Conservation (phyloP, 2,888 invertebrate species). For the Isoperla grammatica region DNA sequence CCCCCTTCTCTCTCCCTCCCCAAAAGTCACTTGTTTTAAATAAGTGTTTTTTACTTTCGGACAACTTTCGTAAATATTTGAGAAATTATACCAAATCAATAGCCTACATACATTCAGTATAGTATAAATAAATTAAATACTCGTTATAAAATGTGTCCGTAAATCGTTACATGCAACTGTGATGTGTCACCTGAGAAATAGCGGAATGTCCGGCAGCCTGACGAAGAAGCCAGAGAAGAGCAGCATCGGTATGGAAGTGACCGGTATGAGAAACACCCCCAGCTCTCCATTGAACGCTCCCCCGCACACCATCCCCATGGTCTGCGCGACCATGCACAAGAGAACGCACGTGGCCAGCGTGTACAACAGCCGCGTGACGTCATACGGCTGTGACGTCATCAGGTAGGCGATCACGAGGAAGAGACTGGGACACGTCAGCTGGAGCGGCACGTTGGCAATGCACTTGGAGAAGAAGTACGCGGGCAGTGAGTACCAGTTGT, state of each 20-base stretch:
- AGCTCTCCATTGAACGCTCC: slow-evolving; percentile 60
- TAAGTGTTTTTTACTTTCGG: no score
- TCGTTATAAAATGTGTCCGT: no score
- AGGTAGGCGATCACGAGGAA: slow-evolving; percentile 70
- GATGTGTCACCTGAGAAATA: slow-evolving; percentile 51
- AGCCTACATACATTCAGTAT: no score
- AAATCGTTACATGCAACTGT: no score
- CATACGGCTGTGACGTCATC: slow-evolving; percentile 70
- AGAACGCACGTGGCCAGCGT: slow-evolving; percentile 62
- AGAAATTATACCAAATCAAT: no score
- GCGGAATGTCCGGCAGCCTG: slow-evolving; percentile 64
- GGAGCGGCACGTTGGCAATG: slow-evolving; percentile 66
- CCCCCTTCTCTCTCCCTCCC: no score
- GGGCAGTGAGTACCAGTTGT: slow-evolving; percentile 70
- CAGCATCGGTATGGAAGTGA: slow-evolving; percentile 61
- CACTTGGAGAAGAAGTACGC: slow-evolving; percentile 70
- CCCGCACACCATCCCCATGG: slow-evolving; percentile 68
- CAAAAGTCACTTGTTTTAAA: no score
- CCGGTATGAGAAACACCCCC: slow-evolving; percentile 49
- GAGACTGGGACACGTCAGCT: slow-evolving; percentile 67
- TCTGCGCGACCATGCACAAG: slow-evolving; percentile 68
- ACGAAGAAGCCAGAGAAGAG: slow-evolving; percentile 82
- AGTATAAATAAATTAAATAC: no score
- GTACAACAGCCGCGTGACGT: slow-evolving; percentile 54
- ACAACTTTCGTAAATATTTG: no score